phyloP scores from a whole-genome alignment of 2,113 vertebrate genomes.

The Scalopus aquaticus region DNA sequence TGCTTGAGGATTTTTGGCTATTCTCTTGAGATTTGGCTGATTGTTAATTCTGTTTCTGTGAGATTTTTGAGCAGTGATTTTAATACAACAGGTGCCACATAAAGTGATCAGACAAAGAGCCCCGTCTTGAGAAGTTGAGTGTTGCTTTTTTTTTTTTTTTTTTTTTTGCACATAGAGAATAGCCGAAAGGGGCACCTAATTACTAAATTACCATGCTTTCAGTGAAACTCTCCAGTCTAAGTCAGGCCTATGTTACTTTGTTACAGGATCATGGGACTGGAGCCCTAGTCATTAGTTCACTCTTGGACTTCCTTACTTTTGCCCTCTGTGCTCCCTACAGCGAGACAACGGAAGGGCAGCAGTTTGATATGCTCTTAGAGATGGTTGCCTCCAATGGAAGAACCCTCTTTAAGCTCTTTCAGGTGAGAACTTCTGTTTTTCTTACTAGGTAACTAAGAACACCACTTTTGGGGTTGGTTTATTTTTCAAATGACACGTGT shows the following conservation, averaged over 20 bases:
- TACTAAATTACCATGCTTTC: neutral
- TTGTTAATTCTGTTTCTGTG: slow-evolving; percentile 47
- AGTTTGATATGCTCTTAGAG: slow-evolving; percentile 99
- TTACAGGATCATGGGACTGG: slow-evolving; percentile 96
- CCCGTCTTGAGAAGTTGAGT: neutral
- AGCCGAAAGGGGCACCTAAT: neutral
- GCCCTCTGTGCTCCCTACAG: slow-evolving; percentile 99
- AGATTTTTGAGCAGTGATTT: neutral
- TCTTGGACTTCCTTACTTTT: slow-evolving; percentile 99
- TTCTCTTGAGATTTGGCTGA: slow-evolving; percentile 28
- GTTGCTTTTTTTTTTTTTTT: slow-evolving; percentile 6
- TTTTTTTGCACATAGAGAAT: neutral
- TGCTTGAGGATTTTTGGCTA: neutral
- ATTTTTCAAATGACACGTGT: neutral
- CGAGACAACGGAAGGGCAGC: slow-evolving; percentile 98
- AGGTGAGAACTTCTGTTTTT: slow-evolving; percentile 86
- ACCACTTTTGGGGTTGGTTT: neutral
- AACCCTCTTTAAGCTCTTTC: slow-evolving; percentile 98
- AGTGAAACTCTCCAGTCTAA: neutral
- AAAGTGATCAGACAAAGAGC: neutral
- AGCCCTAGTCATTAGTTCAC: slow-evolving; percentile 98
- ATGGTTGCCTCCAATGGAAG: slow-evolving; percentile 97
- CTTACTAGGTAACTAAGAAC: neutral
- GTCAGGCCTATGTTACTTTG: slow-evolving; percentile 38
- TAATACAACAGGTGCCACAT: neutral